A percentile compares a stretch with the other conserved stretches of the same genome.
Conservation (phyloP, 1,140 invertebrate species). For the Archivesica marissinica region DNA sequence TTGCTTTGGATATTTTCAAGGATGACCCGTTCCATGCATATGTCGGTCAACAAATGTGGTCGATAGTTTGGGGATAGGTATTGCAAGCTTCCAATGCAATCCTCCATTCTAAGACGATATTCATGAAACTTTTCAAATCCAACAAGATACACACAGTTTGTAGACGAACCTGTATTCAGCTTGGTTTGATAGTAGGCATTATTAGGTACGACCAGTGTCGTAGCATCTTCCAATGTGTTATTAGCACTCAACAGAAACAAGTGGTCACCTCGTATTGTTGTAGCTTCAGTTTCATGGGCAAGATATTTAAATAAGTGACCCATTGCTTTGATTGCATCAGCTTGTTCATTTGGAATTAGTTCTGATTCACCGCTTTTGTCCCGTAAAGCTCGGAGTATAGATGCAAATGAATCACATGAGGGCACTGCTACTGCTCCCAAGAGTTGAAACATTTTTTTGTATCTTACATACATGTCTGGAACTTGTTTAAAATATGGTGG, state of each 20-base stretch:
- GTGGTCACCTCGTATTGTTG: not conserved
- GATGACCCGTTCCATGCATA: conserved; percentile 68
- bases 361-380: not conserved
- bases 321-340: not conserved
- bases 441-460: conserved; percentile 68
- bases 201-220: not conserved
- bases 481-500: conserved; percentile 66
- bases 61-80: conserved; percentile 57
- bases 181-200: not conserved
- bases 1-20: not conserved
- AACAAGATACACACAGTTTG: not conserved
- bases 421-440: conserved; percentile 65
- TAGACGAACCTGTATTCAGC: not conserved
- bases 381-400: conserved; percentile 53
- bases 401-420: conserved; percentile 65
- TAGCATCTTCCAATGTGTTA: not conserved
- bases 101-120: not conserved
- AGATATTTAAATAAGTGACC: not conserved
- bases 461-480: conserved; percentile 67
- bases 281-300: not conserved
- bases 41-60: conserved; percentile 64
- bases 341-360: not conserved
- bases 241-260: not conserved
- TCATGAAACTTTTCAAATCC: not conserved
- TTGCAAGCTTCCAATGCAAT: conserved; percentile 27